Conservation (phyloP, 2,113 vertebrate genomes). For the Procavia capensis region DNA sequence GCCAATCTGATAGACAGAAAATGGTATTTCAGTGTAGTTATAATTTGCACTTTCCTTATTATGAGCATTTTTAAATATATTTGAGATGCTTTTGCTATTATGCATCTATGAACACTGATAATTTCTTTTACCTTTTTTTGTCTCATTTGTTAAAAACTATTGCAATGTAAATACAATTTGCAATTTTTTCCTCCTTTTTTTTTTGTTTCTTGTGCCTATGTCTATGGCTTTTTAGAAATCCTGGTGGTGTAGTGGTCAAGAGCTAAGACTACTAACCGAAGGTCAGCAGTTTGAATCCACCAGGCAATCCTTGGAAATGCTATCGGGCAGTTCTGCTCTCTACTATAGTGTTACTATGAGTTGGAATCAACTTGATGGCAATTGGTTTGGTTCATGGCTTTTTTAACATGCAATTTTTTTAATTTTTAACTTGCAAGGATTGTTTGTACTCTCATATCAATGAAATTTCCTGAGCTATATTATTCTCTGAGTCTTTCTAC, state of each 20-base stretch:
- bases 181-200: background rate
- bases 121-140: slow-evolving; percentile 22
- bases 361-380: too few species aligned
- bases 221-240: background rate
- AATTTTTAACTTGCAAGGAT: slow-evolving; percentile 19
- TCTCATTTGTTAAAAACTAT: slow-evolving; percentile 1
- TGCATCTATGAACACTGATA: background rate
- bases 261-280: too few species aligned
- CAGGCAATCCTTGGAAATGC: too few species aligned
- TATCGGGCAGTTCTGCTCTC: too few species aligned
- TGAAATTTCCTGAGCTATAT: background rate
- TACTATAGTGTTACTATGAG: too few species aligned
- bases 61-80: slow-evolving; percentile 10
- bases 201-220: background rate
- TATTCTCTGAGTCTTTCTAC: background rate
- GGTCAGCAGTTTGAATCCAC: too few species aligned
- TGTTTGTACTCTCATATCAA: background rate
- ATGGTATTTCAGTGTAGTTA: background rate
- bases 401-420: background rate
- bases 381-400: too few species aligned
- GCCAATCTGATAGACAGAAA: slow-evolving; percentile 36
- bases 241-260: too few species aligned
- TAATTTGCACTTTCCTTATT: slow-evolving; percentile 45
- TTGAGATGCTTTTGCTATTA: slow-evolving; percentile 55
- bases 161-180: slow-evolving; percentile 22